Evolutionary conservation across 2,113 vertebrate species (phyloP), one percentile per base, ranked within the genome.

Genomic region (Empidonax alnorum): DNA sequence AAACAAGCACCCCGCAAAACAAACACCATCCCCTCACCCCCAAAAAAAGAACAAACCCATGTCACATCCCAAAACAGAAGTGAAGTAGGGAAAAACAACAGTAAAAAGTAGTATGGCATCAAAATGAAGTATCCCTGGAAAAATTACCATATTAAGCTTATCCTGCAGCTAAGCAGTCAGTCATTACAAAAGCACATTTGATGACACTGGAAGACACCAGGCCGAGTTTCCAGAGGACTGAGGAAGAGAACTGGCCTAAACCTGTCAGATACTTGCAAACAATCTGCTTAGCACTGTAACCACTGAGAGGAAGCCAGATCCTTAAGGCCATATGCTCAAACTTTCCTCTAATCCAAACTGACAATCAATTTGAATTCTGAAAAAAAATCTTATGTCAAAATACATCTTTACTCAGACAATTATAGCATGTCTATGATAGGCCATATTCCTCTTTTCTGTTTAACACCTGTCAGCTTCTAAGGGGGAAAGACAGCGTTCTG

Each of bases 251-350:
- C 1, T 59, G 50, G 33, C 53, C 83, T 49, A 68, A 88, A 93
- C 52, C 75, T 86, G 72, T 68, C 72, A 84, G 55, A 94, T 42
- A 87, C 84, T 37, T 80, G 55, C 80, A 71, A 86, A 84, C 49
- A 90, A 67, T 37, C 59, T 92, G 71, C 66, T 75, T 30, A 69
- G 69, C 69, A 63, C 44, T 37, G n/a, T 35, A 88, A 90, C 59
- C 61, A 73, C 46, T 21, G 17, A 85, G n/a, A 95, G 19, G 59
- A 90, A 72, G 72, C 47, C 78, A 93, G 75, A 94, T 73, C 87
- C 50, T 79, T 83, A 76, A 66, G 58, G 89, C 87, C 93, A 90
- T 89, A 95, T 72, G 95, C 55, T 96, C 82, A 84, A 71, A 71
- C 35, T 74, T 80, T 78, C 77, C 49, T 52, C 47, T 92, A 92